These are phyloP conservation scores for Augochlorella aurata DNA, from an alignment of 2,888 invertebrate species.

Conservation along the genomic window DNA sequence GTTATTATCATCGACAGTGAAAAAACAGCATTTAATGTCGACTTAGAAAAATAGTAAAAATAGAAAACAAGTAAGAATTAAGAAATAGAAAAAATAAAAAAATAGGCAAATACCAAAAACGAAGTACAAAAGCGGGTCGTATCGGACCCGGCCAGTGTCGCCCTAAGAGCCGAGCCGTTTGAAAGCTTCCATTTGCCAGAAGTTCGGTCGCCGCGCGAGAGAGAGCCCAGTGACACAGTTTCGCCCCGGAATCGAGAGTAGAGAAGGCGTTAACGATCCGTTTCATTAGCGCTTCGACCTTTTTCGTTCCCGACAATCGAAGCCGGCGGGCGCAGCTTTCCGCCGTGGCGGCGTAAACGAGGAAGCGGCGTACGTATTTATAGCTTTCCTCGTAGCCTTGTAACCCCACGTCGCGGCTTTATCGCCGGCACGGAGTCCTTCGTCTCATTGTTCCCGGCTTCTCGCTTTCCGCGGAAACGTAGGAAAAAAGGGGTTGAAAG, in stretches of 20 bases:
- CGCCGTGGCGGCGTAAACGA: slow-evolving; percentile 2
- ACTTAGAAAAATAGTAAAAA: no score
- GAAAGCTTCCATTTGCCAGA: not conserved
- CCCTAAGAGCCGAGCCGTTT: not conserved
- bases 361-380: slow-evolving; percentile 44
- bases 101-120: no score
- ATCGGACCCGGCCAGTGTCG: not conserved
- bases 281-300: slow-evolving; percentile 12
- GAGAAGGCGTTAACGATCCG: slow-evolving; percentile 12
- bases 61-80: no score
- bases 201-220: not conserved
- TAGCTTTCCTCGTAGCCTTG: slow-evolving; percentile 36
- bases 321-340: not conserved
- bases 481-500: not conserved
- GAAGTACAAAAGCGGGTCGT: no score
- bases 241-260: no score
- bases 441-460: not conserved
- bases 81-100: no score
- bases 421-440: slow-evolving; percentile 27
- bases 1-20: no score
- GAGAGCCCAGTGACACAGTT: not conserved
- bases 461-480: not conserved
- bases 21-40: no score
- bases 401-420: slow-evolving; percentile 35
- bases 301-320: slow-evolving; percentile 5